Evolutionary conservation across 2,113 vertebrate species (phyloP), one percentile per base, ranked within the genome.

Genomic region (Empidonax alnorum): DNA sequence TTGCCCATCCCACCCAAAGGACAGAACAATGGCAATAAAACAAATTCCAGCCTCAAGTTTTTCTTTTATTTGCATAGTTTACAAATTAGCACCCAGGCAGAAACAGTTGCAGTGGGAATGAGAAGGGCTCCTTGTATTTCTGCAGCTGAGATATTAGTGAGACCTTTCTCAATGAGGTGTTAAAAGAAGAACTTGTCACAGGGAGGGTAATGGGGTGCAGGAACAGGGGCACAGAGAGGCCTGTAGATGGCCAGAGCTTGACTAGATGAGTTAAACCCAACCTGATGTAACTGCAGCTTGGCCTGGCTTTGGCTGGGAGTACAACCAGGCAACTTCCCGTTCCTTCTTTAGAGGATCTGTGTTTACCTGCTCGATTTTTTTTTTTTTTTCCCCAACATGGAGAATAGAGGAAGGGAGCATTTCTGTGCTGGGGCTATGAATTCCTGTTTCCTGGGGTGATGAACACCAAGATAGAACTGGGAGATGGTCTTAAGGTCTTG

Each of bases 171-270:
- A 24, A 7, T 12, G 44, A 71, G 47, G 13, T 63, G 31, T 67
- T 62, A 35, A 46, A 66, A 27, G 46, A 61, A 46, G n/a, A 89
- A 20, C 10, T 56, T 28, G 39, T 71, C 77, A 31, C 35, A 55
- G 39, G 0, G 1, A 77, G 27, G 59, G 24, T 19, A 33, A 8
- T 14, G 2, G 2, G 18, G 4, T 18, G 4, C 8, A 5, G 53
- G 58, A 33, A 20, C 20, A 61, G 50, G 10, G 42, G 25, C 42
- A 31, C 62, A 16, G 47, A 22, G 73, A 39, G 52, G 30, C 65
- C 65, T 78, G 56, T 47, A 47, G 52, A 7, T 55, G 69, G 52
- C n/a, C 55, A 78, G 89, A 84, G 23, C 55, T 71, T 25, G 7
- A 21, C 28, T 37, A n/a, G 18, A 28, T 4, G 9, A 71, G 41